These are phyloP conservation scores for Tragelaphus eurycerus DNA, from an alignment of 2,797 vertebrate species.

Conservation along the genomic window DNA sequence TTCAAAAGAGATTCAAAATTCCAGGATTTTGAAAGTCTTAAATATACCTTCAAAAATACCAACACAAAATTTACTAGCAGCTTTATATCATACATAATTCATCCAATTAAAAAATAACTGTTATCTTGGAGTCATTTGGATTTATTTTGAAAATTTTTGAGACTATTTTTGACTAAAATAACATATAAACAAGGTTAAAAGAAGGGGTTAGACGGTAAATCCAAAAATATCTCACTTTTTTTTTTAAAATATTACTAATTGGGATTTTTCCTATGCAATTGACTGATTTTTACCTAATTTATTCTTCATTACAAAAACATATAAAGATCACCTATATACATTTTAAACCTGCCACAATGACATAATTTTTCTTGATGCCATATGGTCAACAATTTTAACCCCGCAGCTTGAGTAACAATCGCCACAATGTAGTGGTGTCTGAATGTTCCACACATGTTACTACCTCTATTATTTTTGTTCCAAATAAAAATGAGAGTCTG, in stretches of 20 bases:
- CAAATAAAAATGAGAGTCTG: neutral
- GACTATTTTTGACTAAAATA: conserved; percentile 26
- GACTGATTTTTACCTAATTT: neutral
- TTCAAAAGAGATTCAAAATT: conserved; percentile 15
- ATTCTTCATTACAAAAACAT: neutral
- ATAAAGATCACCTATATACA: neutral
- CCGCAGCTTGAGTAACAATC: neutral
- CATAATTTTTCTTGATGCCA: neutral
- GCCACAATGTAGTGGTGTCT: neutral
- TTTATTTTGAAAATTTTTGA: conserved; percentile 28
- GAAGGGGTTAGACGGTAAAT: neutral
- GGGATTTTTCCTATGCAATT: neutral
- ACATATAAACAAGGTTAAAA: neutral
- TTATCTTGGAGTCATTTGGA: neutral
- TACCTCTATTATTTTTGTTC: neutral
- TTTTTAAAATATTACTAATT: neutral
- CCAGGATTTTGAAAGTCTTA: conserved; percentile 12
- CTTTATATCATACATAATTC: neutral
- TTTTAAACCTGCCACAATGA: neutral
- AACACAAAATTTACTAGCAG: neutral
- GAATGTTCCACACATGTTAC: neutral
- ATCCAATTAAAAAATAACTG: neutral
- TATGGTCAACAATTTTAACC: neutral
- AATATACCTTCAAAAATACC: conserved; percentile 23
- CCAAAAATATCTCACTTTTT: neutral